Base-by-base conservation (phyloP, 1,140 invertebrate species). In the Idris sp. region DNA sequence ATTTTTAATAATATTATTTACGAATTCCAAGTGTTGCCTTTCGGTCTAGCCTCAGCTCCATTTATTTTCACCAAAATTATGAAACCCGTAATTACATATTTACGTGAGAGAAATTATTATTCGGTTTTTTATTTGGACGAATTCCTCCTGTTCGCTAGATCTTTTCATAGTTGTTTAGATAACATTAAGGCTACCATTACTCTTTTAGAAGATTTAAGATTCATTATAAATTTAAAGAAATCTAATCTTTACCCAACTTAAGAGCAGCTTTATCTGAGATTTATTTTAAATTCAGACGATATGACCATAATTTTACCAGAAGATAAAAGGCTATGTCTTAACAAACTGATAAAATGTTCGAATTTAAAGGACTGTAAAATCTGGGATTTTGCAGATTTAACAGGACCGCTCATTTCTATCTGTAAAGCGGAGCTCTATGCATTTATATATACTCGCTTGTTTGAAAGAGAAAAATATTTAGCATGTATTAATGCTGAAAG, bases 141-240 rank as follows among this genome's bases (percentile, higher is more conserved):
- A 59, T 28, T 69, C 11, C 15, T 69, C 1, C 22, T 58, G 7
- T 1, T 43, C 36, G 65, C 43, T 0, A 5, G 35, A 4, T 44
- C 31, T 13, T 59, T 15, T 14, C 7, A 16, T 0, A 9, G 28
- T 0, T 71, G 67, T 33, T 16, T 28, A 7, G 0, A 16, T n/a
- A 61, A 71, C 30, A 1, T 71, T 2, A 15, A 51, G 6, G 11
- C 22, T 0, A 61, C 65, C 1, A 36, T 61, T 3, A 0, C n/a
- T 18, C 19, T 61, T 2, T 15, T 61, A 6, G 0, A 11, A 6
- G 31, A 22, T 1, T 14, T 61, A 15, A 48, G 75, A 0, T 79
- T 79, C 36, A 7, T 74, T 28, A 71, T 78, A 18, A 79, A 76
- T 48, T 41, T 14, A 6, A 8, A 14, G 1, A 73, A 75, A 46